Percentiles rank a stretch among this genome's conserved stretches.
Conservation (phyloP, 2,888 invertebrate species). For the Uropetala carovei region DNA sequence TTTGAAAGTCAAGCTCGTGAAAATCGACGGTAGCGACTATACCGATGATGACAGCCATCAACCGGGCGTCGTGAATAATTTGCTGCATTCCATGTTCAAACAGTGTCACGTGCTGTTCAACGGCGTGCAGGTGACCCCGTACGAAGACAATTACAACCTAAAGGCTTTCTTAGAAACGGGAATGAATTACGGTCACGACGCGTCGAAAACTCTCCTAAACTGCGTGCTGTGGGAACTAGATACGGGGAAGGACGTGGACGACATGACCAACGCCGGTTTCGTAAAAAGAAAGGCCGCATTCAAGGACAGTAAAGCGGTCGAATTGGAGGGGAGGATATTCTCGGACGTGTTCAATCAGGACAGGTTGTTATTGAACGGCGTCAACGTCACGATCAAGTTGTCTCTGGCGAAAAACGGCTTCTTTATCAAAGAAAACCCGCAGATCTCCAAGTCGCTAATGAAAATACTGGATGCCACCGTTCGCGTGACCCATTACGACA, state of each 20-base stretch:
- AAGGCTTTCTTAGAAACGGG: neutral
- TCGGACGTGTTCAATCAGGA: neutral
- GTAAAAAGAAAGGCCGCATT: neutral
- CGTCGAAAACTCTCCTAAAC: neutral
- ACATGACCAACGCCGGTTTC: neutral
- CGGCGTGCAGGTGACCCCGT: neutral
- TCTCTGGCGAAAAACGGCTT: neutral
- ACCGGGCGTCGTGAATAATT: neutral
- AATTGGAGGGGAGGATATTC: neutral
- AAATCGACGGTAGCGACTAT: neutral
- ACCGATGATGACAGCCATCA: neutral
- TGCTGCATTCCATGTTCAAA: neutral
- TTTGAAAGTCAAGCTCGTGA: neutral
- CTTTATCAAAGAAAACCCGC: neutral
- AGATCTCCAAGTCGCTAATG: neutral
- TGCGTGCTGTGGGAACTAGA: neutral
- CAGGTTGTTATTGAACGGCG: neutral
- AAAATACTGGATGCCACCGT: neutral
- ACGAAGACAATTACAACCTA: neutral
- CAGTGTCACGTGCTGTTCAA: conserved; percentile 9
- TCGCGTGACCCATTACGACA: neutral
- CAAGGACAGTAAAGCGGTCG: neutral
- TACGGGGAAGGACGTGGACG: neutral
- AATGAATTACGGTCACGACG: neutral
- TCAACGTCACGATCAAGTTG: neutral